Conservation (phyloP, 2,888 invertebrate genomes). For the Epinotia bilunana region DNA sequence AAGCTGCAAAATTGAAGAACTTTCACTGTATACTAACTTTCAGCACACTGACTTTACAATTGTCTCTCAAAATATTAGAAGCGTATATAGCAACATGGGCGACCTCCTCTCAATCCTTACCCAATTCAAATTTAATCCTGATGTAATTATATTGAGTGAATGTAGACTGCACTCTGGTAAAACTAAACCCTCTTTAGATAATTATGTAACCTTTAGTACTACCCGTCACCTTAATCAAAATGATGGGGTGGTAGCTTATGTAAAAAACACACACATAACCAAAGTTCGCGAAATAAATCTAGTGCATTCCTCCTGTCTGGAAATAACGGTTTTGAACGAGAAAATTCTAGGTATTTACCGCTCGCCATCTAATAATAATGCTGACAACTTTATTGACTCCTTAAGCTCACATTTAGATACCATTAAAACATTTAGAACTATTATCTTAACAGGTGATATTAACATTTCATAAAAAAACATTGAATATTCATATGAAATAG, state of each 20-base stretch:
- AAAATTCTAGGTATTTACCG: constrained; percentile 10
- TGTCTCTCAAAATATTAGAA: constrained; percentile 29
- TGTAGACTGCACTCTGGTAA: constrained; percentile 41
- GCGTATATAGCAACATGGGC: constrained; percentile 20
- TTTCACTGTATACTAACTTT: too few species aligned
- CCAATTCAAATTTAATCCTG: constrained; percentile 29
- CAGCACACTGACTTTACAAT: neutral
- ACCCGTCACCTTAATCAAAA: neutral
- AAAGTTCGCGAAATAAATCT: constrained; percentile 34
- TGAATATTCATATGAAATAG: neutral
- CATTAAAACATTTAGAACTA: neutral
- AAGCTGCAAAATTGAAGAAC: too few species aligned
- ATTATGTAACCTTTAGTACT: neutral
- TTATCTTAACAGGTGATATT: constrained; percentile 5
- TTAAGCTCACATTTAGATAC: neutral
- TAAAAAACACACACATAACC: neutral
- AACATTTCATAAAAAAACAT: neutral
- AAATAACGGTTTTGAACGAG: neutral
- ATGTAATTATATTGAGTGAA: constrained; percentile 40
- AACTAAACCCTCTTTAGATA: constrained; percentile 25
- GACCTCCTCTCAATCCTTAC: constrained; percentile 38
- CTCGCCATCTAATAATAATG: neutral
- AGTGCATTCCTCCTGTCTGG: neutral
- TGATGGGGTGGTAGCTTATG: too few species aligned
- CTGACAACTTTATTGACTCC: neutral